phyloP scores from a whole-genome alignment of 2,113 vertebrate species.

The Brevimyrus niger region DNA sequence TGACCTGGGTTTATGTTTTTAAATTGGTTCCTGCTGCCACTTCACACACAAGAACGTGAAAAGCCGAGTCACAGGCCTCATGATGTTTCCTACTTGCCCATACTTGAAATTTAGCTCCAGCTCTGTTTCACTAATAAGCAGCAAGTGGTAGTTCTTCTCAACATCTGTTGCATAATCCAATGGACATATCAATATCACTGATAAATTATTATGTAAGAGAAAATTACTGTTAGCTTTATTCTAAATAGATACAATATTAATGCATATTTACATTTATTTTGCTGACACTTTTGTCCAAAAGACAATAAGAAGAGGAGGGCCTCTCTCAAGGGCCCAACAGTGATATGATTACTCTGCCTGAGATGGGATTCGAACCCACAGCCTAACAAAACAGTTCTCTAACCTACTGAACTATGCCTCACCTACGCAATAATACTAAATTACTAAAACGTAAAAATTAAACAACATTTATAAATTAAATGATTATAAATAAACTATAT shows the following conservation, averaged over 20 bases:
- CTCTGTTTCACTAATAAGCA: background rate
- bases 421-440: background rate
- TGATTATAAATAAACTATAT: background rate
- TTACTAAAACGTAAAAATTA: background rate
- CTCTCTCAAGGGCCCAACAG: background rate
- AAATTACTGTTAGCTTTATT: background rate
- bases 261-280: background rate
- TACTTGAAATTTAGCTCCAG: background rate
- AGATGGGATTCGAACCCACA: background rate
- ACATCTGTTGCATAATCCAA: background rate
- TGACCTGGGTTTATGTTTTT: background rate
- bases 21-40: background rate
- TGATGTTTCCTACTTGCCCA: background rate
- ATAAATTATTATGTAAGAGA: background rate
- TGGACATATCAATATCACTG: background rate
- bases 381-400: background rate
- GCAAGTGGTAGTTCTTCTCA: background rate
- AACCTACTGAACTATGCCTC: background rate
- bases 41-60: background rate
- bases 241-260: background rate
- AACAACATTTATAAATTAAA: background rate
- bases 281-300: background rate
- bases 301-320: background rate
- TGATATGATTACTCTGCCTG: background rate
- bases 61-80: background rate